Conservation (phyloP, 1,140 invertebrate species). For the Subanguina moxae region DNA sequence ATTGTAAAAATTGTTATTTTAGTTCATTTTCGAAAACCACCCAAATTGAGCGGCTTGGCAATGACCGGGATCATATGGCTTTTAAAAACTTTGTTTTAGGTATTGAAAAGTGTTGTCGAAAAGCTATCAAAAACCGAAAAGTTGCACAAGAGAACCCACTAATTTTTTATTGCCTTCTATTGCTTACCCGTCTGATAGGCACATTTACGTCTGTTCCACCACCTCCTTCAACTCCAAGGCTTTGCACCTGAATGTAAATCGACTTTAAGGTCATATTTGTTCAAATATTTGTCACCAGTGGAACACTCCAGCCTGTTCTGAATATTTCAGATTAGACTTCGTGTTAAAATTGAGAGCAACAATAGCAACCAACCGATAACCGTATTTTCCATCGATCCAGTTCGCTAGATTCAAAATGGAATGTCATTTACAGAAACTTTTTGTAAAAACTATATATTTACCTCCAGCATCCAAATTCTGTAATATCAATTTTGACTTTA, state of each 20-base stretch:
- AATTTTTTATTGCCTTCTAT: too few relatives aligned
- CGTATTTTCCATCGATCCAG: conserved; percentile 45
- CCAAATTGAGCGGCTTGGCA: too few relatives aligned
- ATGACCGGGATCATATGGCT: too few relatives aligned
- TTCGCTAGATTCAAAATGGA: conserved; percentile 12
- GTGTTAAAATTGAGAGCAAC: background rate
- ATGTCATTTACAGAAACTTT: background rate
- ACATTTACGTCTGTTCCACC: conserved; percentile 36
- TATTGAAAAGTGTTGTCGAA: too few relatives aligned
- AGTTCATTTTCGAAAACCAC: too few relatives aligned
- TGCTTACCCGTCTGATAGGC: conserved; percentile 25
- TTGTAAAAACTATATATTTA: background rate
- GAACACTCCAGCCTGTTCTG: too few relatives aligned
- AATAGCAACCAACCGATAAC: conserved; percentile 14
- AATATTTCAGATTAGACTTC: background rate
- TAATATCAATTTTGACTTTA: conserved; percentile 28
- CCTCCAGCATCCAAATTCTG: conserved; percentile 33
- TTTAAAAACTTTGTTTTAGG: too few relatives aligned
- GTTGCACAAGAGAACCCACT: conserved; percentile 23
- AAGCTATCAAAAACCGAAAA: too few relatives aligned
- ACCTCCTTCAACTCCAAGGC: conserved; percentile 34
- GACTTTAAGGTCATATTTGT: conserved; percentile 23
- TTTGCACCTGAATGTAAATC: conserved; percentile 23
- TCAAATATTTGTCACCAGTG: too few relatives aligned
- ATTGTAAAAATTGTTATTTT: too few relatives aligned